phyloP scores from a whole-genome alignment of 2,888 invertebrate genomes.

The Cryptocheilus praepositus region DNA sequence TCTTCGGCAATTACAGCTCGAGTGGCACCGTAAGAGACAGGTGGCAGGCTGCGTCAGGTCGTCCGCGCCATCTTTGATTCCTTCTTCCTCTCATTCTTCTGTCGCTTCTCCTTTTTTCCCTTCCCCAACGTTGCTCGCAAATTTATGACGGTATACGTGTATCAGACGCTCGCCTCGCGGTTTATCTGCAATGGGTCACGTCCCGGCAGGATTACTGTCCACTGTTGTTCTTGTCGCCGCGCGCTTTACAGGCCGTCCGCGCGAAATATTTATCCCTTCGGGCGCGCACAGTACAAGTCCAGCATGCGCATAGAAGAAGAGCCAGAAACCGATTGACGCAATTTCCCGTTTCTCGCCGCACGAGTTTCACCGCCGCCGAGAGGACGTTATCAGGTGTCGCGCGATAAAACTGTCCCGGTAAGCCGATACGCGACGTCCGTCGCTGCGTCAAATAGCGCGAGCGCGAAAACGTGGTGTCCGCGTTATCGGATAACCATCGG shows the following conservation, averaged over 20 bases:
- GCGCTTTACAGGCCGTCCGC: no score
- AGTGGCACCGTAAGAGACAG: constrained; percentile 62
- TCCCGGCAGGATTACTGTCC: background rate
- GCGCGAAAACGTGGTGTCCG: no score
- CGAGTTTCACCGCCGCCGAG: constrained; percentile 2
- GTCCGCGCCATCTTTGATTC: constrained; percentile 31
- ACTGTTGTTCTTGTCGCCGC: no score
- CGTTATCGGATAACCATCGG: no score
- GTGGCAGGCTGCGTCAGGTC: constrained; percentile 54
- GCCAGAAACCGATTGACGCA: no score
- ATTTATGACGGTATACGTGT: constrained; percentile 45
- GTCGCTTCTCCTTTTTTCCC: constrained; percentile 16
- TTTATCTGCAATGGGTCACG: constrained; percentile 11
- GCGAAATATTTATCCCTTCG: no score
- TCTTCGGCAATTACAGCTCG: constrained; percentile 65
- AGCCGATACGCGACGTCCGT: background rate
- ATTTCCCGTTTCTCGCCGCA: background rate
- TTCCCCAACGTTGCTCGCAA: constrained; percentile 28
- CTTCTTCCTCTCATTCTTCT: constrained; percentile 18
- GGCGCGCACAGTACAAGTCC: no score
- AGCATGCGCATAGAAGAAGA: no score
- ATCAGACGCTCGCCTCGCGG: constrained; percentile 32
- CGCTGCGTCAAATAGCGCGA: background rate
- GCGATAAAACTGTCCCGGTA: background rate
- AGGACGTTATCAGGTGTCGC: background rate